Evolutionary conservation across 1,140 invertebrate species (phyloP), one percentile per base, ranked within the genome.

Genomic region (Holcopasites calliopsidis): DNA sequence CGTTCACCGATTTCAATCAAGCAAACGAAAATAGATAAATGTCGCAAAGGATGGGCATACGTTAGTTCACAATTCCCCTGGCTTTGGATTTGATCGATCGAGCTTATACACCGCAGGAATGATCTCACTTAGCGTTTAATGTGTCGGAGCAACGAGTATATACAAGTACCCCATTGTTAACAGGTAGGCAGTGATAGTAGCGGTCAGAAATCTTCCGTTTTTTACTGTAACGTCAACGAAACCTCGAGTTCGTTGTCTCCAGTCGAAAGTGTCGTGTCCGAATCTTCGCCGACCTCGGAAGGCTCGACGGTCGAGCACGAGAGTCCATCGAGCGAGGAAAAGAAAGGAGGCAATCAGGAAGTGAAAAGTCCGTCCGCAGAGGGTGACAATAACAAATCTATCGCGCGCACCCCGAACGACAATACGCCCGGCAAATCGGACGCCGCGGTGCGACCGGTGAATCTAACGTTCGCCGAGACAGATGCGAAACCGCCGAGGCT

Each of bases 391-490:
- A 26, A 13, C 31, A 52, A 69, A 54, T 54, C 18, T n/a, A 28
- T 26, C 31, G 47, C 23, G 26, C 11, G n/a, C 61, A n/a, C 31
- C 1, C 33, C 23, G 0, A 57, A 28, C 18, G 79, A 57, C n/a
- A 77, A 42, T 47, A 38, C 38, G 1, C 31, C 3, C 18, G 26
- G 1, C 1, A 77, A 47, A 31, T 55, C 44, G 5, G 77, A 65
- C 18, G 76, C 62, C 0, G 40, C n/a, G n/a, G n/a, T 75, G 7
- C 61, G 94, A 33, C 95, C 95, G 5, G 93, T 93, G 73, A 94
- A 95, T 81, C 90, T 96, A 47, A 93, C 94, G 11, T 88, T 96
- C 16, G 93, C 93, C 73, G 94, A 95, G 61, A 77, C 74, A 18
- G 92, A 94, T 13, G 92, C 90, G 23, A 92, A 90, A 79, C 95